Evolutionary conservation across 2,888 invertebrate genomes (phyloP).

Genomic region (Phasia obesa): DNA sequence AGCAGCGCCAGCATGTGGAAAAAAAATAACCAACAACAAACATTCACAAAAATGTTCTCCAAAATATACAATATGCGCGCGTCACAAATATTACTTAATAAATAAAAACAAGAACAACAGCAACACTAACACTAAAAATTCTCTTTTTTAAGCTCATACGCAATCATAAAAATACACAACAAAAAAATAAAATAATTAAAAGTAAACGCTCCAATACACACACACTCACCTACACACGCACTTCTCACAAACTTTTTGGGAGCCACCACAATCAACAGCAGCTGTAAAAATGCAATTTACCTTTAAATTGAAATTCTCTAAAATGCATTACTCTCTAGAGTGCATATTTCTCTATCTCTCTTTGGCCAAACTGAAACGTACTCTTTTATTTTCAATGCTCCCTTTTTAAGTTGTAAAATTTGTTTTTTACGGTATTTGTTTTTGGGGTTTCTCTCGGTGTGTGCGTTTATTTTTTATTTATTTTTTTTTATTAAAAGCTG

Average conservation of each 20-base stretch:
- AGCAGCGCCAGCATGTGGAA: conserved; percentile 60
- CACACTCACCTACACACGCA: neutral
- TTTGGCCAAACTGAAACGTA: neutral
- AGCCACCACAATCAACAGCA: conserved; percentile 2
- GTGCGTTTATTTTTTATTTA: too few species aligned
- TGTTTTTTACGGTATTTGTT: too few species aligned
- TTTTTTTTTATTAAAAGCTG: too few species aligned
- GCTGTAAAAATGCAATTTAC: conserved; percentile 44
- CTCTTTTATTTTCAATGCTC: too few species aligned
- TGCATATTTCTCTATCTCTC: neutral
- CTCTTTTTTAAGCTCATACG: neutral
- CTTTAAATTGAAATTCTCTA: conserved; percentile 28
- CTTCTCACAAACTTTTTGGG: neutral
- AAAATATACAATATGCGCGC: conserved; percentile 63
- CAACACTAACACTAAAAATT: neutral
- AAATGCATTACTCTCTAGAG: conserved; percentile 18
- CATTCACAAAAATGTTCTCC: neutral
- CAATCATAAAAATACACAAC: too few species aligned
- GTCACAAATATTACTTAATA: conserved; percentile 66
- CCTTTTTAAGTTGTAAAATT: too few species aligned
- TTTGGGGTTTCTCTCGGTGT: too few species aligned
- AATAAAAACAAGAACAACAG: conserved; percentile 27
- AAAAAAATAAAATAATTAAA: too few species aligned
- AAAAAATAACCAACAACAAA: conserved; percentile 22
- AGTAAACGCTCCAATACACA: conserved; percentile 2